These are phyloP conservation scores for Xenops minutus DNA, from an alignment of 2,797 vertebrate species.

Conservation along the genomic window DNA sequence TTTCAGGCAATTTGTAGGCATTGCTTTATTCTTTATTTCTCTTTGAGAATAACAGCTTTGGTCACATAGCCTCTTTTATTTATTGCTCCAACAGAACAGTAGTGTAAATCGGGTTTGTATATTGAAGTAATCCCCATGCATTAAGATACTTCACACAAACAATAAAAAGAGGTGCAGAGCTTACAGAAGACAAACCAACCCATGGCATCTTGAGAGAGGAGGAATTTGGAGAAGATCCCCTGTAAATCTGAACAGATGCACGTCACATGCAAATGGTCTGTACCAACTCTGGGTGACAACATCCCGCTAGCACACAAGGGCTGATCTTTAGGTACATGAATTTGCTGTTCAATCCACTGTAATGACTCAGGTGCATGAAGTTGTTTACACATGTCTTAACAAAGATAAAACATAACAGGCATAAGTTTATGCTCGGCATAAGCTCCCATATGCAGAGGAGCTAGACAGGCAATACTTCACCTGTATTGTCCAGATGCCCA, in stretches of 20 bases:
- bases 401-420: neutral
- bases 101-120: neutral
- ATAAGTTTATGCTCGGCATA: neutral
- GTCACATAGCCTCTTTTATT: neutral
- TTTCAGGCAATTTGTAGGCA: neutral
- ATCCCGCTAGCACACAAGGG: rapidly evolving
- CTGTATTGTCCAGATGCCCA: neutral
- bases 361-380: neutral
- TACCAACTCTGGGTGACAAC: neutral
- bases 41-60: neutral
- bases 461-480: no score
- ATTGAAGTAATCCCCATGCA: neutral
- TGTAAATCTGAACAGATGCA: neutral
- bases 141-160: neutral
- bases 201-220: neutral
- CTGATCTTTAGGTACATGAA: neutral
- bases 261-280: neutral
- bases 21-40: neutral
- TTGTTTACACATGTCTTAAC: neutral
- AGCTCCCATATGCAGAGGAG: neutral
- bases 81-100: neutral
- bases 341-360: neutral
- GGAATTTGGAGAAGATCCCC: neutral
- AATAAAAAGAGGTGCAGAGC: neutral
- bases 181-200: neutral